Conservation (phyloP, 2,113 vertebrate species). For the Oceanites oceanicus region DNA sequence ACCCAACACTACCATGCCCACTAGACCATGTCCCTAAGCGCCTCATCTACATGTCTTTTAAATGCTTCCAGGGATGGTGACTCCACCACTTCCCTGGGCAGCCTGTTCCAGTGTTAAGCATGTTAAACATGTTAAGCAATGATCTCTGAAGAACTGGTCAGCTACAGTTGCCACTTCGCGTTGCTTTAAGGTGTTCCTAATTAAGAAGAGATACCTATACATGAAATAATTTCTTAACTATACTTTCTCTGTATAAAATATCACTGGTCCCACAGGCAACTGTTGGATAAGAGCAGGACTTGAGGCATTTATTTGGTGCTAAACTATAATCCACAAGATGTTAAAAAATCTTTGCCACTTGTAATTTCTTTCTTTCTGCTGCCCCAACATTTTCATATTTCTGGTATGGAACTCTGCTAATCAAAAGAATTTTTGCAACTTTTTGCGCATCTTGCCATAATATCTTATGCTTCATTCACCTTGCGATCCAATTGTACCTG, state of each 20-base stretch:
- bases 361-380: background rate
- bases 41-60: no score
- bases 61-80: no score
- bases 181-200: background rate
- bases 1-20: no score
- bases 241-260: background rate
- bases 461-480: background rate
- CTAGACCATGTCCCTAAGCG: no score
- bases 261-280: background rate
- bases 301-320: background rate
- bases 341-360: background rate
- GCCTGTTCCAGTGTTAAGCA: no score
- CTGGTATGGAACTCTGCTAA: background rate
- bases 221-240: background rate
- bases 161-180: accelerated
- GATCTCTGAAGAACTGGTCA: background rate
- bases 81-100: no score
- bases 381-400: background rate
- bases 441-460: background rate
- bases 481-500: background rate
- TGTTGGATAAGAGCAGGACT: background rate
- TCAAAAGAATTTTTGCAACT: background rate
- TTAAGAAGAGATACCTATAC: background rate
- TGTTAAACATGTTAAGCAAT: background rate
- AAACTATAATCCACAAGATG: background rate